Base-by-base conservation (phyloP, 2,113 vertebrate species). In the Crotophaga sulcirostris region DNA sequence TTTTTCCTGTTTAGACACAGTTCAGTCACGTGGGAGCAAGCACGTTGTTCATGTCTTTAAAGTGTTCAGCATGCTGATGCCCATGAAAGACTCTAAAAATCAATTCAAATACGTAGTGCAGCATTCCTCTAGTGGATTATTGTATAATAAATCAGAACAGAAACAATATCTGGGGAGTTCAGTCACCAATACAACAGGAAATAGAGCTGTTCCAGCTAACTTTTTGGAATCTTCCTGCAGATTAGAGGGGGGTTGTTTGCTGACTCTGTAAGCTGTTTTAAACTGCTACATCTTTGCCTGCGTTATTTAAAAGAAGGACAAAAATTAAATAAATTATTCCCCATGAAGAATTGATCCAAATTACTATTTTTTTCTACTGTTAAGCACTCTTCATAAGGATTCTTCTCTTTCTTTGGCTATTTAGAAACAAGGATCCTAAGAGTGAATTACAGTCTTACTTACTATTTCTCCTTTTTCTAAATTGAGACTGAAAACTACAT, bases 1-100 rank as follows among this genome's bases (percentile, higher is more conserved):
- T 94, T 93, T 90, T 90, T 75, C 36, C 51, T 62, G 19, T 83
- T 94, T 59, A 90, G 68, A 90, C 66, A 76, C 21, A 89, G 26
- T 67, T 40, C 2, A 2, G 47, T 58, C 29, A 89, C 72, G 14
- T 44, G 64, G 34, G 51, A 90, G 42, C 29, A 80, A 51, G 36
- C 24, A 31, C 38, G 86, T 81, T 75, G 47, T 59, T n/a, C 29
- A 3, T 54, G 38, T 36, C 24, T 86, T 59, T 16, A 36, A 11
- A 64, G 38, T 44, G 58, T n/a, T 77, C 60, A 56, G 52, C 29
- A 18, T 44, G 54, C n/a, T 81, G 31, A 51, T 60, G 31, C 10
- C n/a, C 29, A 34, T 42, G 36, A 85, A 85, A 82, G 24, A n/a
- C 19, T 84, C 40, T 42, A 40, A 72, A 87, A 69, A 49, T 66